Conservation (phyloP, 2,888 invertebrate genomes). For the Sclerodermus sp. region DNA sequence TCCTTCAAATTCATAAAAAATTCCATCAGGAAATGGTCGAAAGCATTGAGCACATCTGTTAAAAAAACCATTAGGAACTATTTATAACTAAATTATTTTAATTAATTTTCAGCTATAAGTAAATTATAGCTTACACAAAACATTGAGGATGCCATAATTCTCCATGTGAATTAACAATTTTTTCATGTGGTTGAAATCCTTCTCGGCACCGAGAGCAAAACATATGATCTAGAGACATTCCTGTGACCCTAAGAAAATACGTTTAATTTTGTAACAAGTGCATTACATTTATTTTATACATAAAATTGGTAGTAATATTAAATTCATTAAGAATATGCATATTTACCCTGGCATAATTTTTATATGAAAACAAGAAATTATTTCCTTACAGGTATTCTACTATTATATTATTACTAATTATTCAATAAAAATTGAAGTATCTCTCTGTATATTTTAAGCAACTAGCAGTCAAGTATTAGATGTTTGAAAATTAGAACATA, state of each 20-base stretch:
- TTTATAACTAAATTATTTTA: background rate
- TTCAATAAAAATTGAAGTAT: too few relatives aligned
- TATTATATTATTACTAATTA: too few relatives aligned
- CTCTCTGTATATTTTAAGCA: too few relatives aligned
- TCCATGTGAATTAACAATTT: constrained; percentile 98
- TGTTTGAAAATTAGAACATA: too few relatives aligned
- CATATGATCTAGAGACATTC: constrained; percentile 89
- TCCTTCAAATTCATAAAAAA: constrained; percentile 98
- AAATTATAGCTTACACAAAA: constrained; percentile 86
- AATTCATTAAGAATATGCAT: too few relatives aligned
- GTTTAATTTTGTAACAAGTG: too few relatives aligned
- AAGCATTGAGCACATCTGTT: constrained; percentile 97
- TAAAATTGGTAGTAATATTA: too few relatives aligned
- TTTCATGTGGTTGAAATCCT: constrained; percentile 94
- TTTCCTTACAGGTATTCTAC: too few relatives aligned
- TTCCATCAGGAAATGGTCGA: constrained; percentile 94
- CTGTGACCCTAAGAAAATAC: constrained; percentile 58
- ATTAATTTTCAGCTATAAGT: background rate
- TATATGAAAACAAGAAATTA: too few relatives aligned
- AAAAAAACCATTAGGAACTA: constrained; percentile 18
- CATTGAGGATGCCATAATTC: constrained; percentile 99
- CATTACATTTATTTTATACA: too few relatives aligned
- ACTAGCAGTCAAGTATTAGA: too few relatives aligned
- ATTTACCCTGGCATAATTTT: too few relatives aligned
- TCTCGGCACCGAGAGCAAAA: constrained; percentile 94